Evolutionary conservation across 2,888 invertebrate genomes (phyloP), one percentile per base, ranked within the genome.

Genomic region (Lathronympha strigana): DNA sequence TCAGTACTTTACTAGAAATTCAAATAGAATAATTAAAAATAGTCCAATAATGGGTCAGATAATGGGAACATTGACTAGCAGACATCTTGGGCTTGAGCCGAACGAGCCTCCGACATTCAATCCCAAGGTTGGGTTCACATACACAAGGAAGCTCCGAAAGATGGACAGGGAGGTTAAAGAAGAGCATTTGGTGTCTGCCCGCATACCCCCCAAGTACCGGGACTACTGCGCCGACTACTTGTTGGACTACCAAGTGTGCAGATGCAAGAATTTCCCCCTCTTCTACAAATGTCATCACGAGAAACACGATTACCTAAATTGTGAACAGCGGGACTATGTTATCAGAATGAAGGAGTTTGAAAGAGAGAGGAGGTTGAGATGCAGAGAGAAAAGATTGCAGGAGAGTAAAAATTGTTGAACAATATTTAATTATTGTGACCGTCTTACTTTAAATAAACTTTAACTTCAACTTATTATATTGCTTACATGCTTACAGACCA

Each of bases 191-290:
- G 91, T 92, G 72, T 96, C 97, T 0, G 95, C 95, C 0, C 94
- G 94, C 78, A 81, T 98, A 38, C 94, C 95, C 0, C 76, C 93
- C 0, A 81, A 93, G 11, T 89, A 93, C 57, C 93, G 98, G 58
- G 98, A 97, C 82, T 98, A 96, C 79, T 98, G 98, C 86, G 95
- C 97, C 6, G 96, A 98, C 81, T 80, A 92, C 28, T 89, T 95
- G 33, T 77, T 98, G 11, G 90, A 94, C 33, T 95, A 94, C 73
- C 88, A 93, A 69, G 87, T 92, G 8, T 98, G 98, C 80, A 92
- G 95, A 60, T 90, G 93, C 61, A 93, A 95, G 61, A 86, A 94
- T 25, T 95, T 93, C 78, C 97, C 97, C 0, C 94, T 93, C 47
- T 76, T 94, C 0, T 93, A 92, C 58, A 92, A 89, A 54, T 98